phyloP scores from a whole-genome alignment of 1,140 invertebrate species.

The Akabosia matsudoensis region DNA sequence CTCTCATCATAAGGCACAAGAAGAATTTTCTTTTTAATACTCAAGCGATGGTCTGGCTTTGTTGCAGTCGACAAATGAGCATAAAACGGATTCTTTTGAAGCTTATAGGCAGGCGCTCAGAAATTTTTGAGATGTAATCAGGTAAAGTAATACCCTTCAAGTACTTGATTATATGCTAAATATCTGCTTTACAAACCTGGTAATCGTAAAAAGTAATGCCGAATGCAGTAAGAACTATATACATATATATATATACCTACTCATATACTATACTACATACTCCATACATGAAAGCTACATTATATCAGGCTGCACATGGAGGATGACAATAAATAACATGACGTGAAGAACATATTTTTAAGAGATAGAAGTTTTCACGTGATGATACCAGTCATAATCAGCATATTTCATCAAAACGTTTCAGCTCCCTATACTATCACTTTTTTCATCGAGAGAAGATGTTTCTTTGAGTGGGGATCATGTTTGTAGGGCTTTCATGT shows the following conservation, averaged over 20 bases:
- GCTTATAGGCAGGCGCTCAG: constrained; percentile 13
- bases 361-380: not conserved
- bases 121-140: constrained; percentile 20
- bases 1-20: constrained; percentile 10
- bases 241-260: not conserved
- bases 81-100: constrained; percentile 1
- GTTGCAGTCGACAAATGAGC: not conserved
- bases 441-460: not conserved
- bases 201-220: not conserved
- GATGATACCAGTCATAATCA: constrained; percentile 10
- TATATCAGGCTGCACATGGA: no score
- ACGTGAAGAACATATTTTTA: not conserved
- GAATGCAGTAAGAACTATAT: not conserved
- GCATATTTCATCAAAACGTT: constrained; percentile 11
- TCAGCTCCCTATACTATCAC: not conserved
- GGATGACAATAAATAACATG: not conserved
- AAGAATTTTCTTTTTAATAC: no score
- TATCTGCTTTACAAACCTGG: not conserved
- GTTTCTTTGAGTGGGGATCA: not conserved
- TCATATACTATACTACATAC: no score
- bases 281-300: not conserved
- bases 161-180: constrained; percentile 13
- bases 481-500: not conserved
- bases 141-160: not conserved
- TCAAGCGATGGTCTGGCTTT: not conserved